phyloP scores from a whole-genome alignment of 2,113 vertebrate genomes.

The Aegithalos caudatus region DNA sequence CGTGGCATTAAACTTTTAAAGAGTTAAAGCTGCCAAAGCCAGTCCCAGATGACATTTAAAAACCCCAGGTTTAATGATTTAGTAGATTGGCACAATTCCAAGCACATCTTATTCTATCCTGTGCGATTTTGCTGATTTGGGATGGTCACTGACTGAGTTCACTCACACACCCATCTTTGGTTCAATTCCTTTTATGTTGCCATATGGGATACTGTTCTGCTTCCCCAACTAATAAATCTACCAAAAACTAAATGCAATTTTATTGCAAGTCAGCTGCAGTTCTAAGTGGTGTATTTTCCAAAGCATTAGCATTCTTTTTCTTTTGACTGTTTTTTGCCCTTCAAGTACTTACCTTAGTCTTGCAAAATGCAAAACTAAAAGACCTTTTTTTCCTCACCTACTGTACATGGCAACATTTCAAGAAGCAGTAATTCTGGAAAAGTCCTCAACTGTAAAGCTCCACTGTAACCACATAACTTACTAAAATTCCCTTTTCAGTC shows the following conservation, averaged over 20 bases:
- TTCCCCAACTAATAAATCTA: neutral
- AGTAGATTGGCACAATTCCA: neutral
- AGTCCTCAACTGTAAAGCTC: neutral
- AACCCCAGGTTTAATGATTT: constrained; percentile 33
- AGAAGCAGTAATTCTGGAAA: neutral
- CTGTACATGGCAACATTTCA: neutral
- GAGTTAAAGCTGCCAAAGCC: constrained; percentile 40
- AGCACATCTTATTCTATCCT: neutral
- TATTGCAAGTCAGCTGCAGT: neutral
- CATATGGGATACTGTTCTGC: neutral
- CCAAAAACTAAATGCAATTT: neutral
- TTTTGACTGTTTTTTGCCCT: neutral
- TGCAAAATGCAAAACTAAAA: neutral
- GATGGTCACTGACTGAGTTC: neutral
- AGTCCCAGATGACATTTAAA: constrained; percentile 8
- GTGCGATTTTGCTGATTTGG: neutral
- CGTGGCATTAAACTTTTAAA: constrained; percentile 52
- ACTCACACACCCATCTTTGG: neutral
- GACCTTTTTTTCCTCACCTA: neutral
- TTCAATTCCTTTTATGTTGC: neutral
- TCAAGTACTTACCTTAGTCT: neutral
- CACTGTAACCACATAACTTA: neutral
- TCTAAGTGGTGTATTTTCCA: neutral
- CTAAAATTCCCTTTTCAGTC: neutral
- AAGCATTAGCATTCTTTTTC: neutral